phyloP scores from a whole-genome alignment of 1,140 invertebrate species.

The Zaprionus inermis region DNA sequence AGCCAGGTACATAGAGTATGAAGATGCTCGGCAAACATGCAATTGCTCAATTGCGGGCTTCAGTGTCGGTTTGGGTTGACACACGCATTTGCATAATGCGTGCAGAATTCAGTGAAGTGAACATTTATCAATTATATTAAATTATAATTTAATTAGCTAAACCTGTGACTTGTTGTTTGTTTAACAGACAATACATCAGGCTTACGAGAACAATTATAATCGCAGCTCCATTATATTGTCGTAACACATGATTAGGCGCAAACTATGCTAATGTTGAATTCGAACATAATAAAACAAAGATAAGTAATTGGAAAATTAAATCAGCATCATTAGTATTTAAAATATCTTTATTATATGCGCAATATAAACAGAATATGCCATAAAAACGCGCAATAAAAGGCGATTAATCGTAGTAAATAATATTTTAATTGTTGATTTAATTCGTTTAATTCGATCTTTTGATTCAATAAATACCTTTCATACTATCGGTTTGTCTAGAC shows the following conservation, averaged over 20 bases:
- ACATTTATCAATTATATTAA: conserved; percentile 6
- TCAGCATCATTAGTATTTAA: no score
- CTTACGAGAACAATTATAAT: not conserved
- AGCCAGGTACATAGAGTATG: not conserved
- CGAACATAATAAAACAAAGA: not conserved
- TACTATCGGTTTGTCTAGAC: no score
- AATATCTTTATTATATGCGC: no score
- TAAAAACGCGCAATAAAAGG: no score
- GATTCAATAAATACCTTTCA: no score
- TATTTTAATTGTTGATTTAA: no score
- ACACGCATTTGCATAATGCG: conserved; percentile 2
- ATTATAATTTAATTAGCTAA: conserved; percentile 3
- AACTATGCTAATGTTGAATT: no score
- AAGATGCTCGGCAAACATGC: not conserved
- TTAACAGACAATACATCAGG: conserved; percentile 6
- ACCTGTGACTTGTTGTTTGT: not conserved
- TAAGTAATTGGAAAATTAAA: not conserved
- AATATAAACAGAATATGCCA: no score
- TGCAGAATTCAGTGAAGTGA: not conserved
- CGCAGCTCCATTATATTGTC: not conserved
- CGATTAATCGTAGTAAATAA: no score
- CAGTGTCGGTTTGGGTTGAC: not conserved
- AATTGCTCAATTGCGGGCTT: conserved; percentile 1
- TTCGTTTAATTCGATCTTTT: no score
- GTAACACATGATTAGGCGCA: not conserved